Evolutionary conservation across 2,888 invertebrate species (phyloP), one percentile per base, ranked within the genome.

Genomic region (Choreutis nemorana): DNA sequence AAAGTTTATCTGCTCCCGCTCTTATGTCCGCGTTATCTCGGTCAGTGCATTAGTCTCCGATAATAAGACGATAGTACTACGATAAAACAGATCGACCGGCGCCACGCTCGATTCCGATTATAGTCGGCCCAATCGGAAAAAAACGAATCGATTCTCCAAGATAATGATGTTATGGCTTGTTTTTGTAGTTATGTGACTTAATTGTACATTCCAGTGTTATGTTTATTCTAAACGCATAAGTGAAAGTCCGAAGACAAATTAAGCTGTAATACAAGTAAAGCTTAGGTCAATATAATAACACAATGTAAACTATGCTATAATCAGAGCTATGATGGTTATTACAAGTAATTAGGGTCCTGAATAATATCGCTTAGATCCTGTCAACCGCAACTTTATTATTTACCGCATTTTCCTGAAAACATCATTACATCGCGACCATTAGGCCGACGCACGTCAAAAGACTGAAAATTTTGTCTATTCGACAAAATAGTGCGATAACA

Each of bases 41-140:
- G 45, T 49, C 70, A 61, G 71, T 78, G 77, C 77, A 78, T 78
- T 78, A 78, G 77, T 72, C 68, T 63, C 60, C 67, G 77, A 78
- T 77, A 77, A 75, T 57, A 60, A 59, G 48, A 55, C 63, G 77
- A 78, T 77, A 77, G 73, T 57, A 60, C 59, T 48, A 55, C 63
- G 77, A 77, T 78, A 77, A 75, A 61, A 55, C 68, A 71, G 71
- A 73, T 77, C 68, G 66, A 55, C 47, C 64, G 77, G 77, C 77
- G 77, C 77, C 77, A 73, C 58, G 59, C 60, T 63, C 66, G 66
- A 66, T 68, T 62, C 64, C 57, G 70, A 73, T 73, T 67, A 62
- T 64, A 62, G 58, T 62, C 48, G 50, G 50, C 53, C 65, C 64
- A 68, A 67, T 62, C 59, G 64, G 68, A 16, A 72, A 66, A 61